Evolutionary conservation across 2,888 invertebrate species (phyloP).

Genomic region (Macrosoma leucophasiata): DNA sequence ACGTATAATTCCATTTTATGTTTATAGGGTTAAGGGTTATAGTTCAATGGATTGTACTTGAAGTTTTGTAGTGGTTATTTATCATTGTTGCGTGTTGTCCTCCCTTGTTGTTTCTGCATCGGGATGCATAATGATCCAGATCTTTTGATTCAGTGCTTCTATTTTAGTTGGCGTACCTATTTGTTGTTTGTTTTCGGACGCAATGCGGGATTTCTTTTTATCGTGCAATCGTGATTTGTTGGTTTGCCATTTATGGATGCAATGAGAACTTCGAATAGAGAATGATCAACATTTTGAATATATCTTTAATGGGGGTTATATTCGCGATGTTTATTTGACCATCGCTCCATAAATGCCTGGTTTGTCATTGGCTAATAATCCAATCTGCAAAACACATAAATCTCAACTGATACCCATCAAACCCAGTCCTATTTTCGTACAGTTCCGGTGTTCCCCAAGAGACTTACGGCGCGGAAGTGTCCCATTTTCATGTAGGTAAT

Average conservation of each 20-base stretch:
- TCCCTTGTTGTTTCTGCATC: slow-evolving; percentile 28
- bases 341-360: no score
- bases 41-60: slow-evolving; percentile 5
- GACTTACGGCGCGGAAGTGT: no score
- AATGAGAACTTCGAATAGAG: no score
- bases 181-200: slow-evolving; percentile 17
- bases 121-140: slow-evolving; percentile 35
- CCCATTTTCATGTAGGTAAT: no score
- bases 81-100: slow-evolving; percentile 27
- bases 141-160: slow-evolving; percentile 35
- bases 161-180: slow-evolving; percentile 33
- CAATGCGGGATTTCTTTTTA: slow-evolving; percentile 9
- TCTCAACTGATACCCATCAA: no score
- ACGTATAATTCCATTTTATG: slow-evolving; percentile 11
- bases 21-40: slow-evolving; percentile 6
- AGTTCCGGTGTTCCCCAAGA: no score
- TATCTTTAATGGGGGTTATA: no score
- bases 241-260: slow-evolving; percentile 7
- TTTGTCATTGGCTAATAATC: no score
- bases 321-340: no score
- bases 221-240: slow-evolving; percentile 9
- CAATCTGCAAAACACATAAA: no score
- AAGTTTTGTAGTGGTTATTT: slow-evolving; percentile 22
- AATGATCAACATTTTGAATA: no score
- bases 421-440: no score